phyloP scores from a whole-genome alignment of 2,888 invertebrate genomes.

The Brachyptera putata region DNA sequence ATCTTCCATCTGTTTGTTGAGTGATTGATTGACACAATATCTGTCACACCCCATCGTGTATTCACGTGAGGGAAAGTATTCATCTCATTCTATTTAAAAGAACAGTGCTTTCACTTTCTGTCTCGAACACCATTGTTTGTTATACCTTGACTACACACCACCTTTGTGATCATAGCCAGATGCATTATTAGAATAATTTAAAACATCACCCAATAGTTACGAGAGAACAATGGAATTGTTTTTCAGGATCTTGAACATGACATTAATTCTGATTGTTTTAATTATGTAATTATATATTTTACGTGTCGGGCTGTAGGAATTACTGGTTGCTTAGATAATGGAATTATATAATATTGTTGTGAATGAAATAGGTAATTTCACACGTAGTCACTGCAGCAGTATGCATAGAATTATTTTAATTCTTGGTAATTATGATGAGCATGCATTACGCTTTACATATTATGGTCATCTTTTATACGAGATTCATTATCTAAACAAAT shows the following conservation, averaged over 20 bases:
- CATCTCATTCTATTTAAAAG: neutral
- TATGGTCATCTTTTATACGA: no score
- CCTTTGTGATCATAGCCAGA: neutral
- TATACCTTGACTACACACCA: neutral
- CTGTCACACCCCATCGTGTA: neutral
- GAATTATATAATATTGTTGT: no score
- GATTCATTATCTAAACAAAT: no score
- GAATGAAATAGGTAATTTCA: no score
- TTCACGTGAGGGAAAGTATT: neutral
- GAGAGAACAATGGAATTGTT: conserved; percentile 1
- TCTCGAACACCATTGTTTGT: neutral
- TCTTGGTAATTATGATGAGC: no score
- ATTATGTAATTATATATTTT: no score
- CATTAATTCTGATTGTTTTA: neutral
- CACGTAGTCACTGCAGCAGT: no score
- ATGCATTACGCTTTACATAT: no score
- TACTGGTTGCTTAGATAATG: no score
- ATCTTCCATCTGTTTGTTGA: no score
- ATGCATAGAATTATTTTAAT: no score
- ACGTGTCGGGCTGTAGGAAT: no score
- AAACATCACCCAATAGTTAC: neutral
- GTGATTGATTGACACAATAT: neutral
- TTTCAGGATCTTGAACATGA: conserved; percentile 3
- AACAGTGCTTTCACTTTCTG: neutral
- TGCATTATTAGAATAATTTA: neutral